Evolutionary conservation across 1,140 invertebrate genomes (phyloP).

Genomic region (Heliconius eleuchia): DNA sequence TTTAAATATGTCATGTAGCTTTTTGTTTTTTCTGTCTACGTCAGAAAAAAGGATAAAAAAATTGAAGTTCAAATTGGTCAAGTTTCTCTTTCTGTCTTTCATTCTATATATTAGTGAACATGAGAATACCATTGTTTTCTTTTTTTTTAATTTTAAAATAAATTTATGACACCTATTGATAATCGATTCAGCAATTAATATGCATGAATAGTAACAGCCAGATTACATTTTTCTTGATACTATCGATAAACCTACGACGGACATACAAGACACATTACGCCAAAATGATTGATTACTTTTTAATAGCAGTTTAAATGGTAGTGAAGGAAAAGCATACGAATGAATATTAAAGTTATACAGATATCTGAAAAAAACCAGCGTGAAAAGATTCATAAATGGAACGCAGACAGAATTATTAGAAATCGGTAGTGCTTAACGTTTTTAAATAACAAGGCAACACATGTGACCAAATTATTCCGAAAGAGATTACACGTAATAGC

Average conservation of each 20-base stretch:
- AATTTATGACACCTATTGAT: neutral
- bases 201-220: neutral
- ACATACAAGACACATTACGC: neutral
- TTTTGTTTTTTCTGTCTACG: neutral
- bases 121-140: neutral
- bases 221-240: neutral
- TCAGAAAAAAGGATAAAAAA: too few relatives aligned
- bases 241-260: neutral
- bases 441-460: too few relatives aligned
- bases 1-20: neutral
- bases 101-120: too few relatives aligned
- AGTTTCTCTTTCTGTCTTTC: too few relatives aligned
- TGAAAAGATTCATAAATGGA: too few relatives aligned
- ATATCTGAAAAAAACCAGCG: too few relatives aligned
- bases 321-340: constrained; percentile 9
- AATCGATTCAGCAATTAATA: neutral
- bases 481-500: too few relatives aligned
- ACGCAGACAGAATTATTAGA: too few relatives aligned
- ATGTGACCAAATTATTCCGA: too few relatives aligned
- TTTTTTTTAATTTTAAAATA: neutral
- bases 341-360: neutral
- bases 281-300: constrained; percentile 22
- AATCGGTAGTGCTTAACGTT: too few relatives aligned
- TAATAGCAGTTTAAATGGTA: neutral
- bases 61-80: too few relatives aligned